Conservation (phyloP, 2,797 vertebrate species). For the Momotus momota region DNA sequence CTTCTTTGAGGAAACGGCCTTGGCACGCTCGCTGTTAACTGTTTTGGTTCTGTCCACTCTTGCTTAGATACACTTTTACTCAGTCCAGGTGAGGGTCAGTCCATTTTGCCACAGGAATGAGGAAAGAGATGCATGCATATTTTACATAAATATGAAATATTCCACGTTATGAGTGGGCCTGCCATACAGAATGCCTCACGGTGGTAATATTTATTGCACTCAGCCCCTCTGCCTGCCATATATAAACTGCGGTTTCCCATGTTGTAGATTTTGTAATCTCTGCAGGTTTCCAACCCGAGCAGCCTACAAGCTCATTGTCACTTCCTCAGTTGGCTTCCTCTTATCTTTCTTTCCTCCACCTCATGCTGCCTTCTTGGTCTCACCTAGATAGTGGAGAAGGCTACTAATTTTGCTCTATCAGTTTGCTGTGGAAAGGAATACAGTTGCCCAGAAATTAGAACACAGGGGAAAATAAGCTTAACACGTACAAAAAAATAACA, state of each 20-base stretch:
- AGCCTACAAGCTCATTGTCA: neutral
- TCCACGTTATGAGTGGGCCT: neutral
- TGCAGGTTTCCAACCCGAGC: neutral
- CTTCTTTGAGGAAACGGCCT: neutral
- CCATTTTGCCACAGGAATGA: neutral
- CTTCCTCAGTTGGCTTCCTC: neutral
- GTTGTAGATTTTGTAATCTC: neutral
- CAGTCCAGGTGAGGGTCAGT: neutral
- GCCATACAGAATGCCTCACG: neutral
- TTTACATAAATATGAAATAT: neutral
- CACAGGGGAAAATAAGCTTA: neutral
- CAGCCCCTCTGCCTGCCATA: neutral
- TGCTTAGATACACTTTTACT: neutral
- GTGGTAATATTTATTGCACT: neutral
- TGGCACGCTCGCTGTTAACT: neutral
- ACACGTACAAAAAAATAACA: neutral
- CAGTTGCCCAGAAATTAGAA: neutral
- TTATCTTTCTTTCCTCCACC: neutral
- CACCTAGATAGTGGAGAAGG: neutral
- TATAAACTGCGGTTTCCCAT: neutral
- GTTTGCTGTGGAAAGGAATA: neutral
- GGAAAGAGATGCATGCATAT: neutral
- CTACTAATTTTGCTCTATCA: neutral
- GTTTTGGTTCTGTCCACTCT: neutral
- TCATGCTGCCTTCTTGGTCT: neutral